phyloP scores from a whole-genome alignment of 1,140 invertebrate genomes.

The Aethina tumida region DNA sequence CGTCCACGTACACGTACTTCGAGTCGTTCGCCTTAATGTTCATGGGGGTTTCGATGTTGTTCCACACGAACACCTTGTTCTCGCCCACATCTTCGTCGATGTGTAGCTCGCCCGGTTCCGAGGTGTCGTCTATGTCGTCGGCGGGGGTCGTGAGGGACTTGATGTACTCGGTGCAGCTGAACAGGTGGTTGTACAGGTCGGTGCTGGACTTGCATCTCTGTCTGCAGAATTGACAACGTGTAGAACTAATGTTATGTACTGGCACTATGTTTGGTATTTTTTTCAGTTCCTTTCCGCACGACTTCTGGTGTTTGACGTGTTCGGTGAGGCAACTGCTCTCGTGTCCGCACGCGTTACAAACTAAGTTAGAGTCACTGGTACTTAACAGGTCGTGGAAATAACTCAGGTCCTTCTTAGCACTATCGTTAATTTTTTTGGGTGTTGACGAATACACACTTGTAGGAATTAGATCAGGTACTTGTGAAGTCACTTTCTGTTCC shows the following conservation, averaged over 20 bases:
- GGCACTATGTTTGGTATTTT: constrained; percentile 31
- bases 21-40: constrained; percentile 34
- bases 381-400: constrained; percentile 68
- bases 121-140: constrained; percentile 14
- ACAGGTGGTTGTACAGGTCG: constrained; percentile 63
- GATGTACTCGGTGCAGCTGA: constrained; percentile 49
- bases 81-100: constrained; percentile 37
- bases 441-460: constrained; percentile 27
- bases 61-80: constrained; percentile 68
- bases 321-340: constrained; percentile 79
- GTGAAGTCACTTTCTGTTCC: constrained; percentile 8
- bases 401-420: constrained; percentile 60
- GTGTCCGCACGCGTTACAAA: constrained; percentile 64
- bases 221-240: constrained; percentile 74
- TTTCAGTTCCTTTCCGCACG: constrained; percentile 45
- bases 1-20: constrained; percentile 32
- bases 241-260: constrained; percentile 49
- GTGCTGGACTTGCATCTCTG: constrained; percentile 72
- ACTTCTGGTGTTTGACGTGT: constrained; percentile 60
- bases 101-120: constrained; percentile 30
- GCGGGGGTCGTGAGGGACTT: constrained; percentile 25
- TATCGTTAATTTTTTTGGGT: constrained; percentile 34
- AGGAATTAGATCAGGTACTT: constrained; percentile 23
- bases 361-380: constrained; percentile 44
- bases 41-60: constrained; percentile 40